A percentile compares a stretch with the other conserved stretches of the same genome.
These are phyloP conservation scores for Neelides folsomi DNA, from an alignment of 2,888 invertebrate genomes.

Conservation along the genomic window DNA sequence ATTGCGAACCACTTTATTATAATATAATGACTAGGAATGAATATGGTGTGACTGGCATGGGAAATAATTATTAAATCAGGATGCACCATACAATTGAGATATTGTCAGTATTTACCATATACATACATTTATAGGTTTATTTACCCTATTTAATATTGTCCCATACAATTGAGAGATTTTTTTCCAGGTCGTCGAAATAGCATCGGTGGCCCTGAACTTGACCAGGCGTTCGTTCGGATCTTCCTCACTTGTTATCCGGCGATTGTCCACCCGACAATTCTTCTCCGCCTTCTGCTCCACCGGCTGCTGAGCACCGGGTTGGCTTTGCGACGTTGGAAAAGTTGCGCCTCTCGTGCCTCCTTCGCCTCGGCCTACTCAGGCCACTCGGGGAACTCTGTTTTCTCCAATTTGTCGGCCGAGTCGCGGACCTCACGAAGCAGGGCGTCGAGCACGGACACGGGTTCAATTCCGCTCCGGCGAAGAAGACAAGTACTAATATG, in stretches of 20 bases:
- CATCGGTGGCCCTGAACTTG: constrained; percentile 33
- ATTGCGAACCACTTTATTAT: too few relatives aligned
- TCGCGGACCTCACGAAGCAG: constrained; percentile 36
- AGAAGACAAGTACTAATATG: constrained; percentile 36
- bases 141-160: too few relatives aligned
- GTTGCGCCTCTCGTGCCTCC: constrained; percentile 39
- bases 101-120: too few relatives aligned
- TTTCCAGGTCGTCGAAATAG: constrained; percentile 29
- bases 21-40: too few relatives aligned
- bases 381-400: constrained; percentile 32
- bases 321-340: constrained; percentile 40
- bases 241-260: constrained; percentile 41
- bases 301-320: constrained; percentile 44
- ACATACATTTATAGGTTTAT: not conserved
- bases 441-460: constrained; percentile 39
- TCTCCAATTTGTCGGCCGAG: constrained; percentile 36
- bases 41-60: too few relatives aligned
- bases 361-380: constrained; percentile 38
- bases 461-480: constrained; percentile 37
- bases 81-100: too few relatives aligned
- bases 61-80: too few relatives aligned
- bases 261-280: constrained; percentile 44
- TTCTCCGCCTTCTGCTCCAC: constrained; percentile 45
- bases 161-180: too few relatives aligned
- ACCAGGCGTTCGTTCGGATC: constrained; percentile 37